These are phyloP conservation scores for Argopecten irradians DNA, from an alignment of 1,140 invertebrate species.

Conservation along the genomic window DNA sequence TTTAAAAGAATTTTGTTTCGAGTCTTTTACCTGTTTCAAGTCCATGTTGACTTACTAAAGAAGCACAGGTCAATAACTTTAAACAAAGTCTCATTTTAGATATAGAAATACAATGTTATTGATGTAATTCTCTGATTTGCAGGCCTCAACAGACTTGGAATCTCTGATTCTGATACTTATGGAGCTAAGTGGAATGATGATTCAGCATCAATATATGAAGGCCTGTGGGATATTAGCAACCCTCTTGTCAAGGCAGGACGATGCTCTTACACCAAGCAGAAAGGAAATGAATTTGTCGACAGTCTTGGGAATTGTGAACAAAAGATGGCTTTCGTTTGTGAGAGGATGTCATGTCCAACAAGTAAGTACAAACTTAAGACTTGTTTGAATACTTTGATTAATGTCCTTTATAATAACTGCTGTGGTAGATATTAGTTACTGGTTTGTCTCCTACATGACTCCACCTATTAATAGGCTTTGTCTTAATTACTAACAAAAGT, in stretches of 20 bases:
- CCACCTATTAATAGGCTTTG: too few relatives aligned
- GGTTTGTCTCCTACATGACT: neutral
- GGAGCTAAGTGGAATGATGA: slow-evolving; percentile 31
- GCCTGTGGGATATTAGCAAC: slow-evolving; percentile 34
- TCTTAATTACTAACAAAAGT: neutral
- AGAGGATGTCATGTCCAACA: slow-evolving; percentile 91
- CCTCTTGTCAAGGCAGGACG: slow-evolving; percentile 39
- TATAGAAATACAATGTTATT: too few relatives aligned
- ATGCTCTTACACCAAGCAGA: slow-evolving; percentile 39
- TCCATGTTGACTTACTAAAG: too few relatives aligned
- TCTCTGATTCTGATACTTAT: neutral
- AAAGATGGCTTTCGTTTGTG: slow-evolving; percentile 88
- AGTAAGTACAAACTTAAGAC: slow-evolving; percentile 79
- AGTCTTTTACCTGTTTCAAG: too few relatives aligned
- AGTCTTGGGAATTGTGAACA: slow-evolving; percentile 40
- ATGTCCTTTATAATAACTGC: neutral
- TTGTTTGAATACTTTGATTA: neutral
- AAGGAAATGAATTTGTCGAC: neutral
- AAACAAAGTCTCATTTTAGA: too few relatives aligned
- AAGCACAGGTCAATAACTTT: too few relatives aligned
- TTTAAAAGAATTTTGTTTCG: too few relatives aligned
- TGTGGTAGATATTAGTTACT: neutral
- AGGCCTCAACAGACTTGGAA: neutral
- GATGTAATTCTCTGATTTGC: neutral
- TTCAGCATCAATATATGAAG: slow-evolving; percentile 34